A percentile compares a stretch with the other conserved stretches of the same genome.
These are phyloP conservation scores for Argynnis bischoffii DNA, from an alignment of 2,888 invertebrate species.

Conservation along the genomic window DNA sequence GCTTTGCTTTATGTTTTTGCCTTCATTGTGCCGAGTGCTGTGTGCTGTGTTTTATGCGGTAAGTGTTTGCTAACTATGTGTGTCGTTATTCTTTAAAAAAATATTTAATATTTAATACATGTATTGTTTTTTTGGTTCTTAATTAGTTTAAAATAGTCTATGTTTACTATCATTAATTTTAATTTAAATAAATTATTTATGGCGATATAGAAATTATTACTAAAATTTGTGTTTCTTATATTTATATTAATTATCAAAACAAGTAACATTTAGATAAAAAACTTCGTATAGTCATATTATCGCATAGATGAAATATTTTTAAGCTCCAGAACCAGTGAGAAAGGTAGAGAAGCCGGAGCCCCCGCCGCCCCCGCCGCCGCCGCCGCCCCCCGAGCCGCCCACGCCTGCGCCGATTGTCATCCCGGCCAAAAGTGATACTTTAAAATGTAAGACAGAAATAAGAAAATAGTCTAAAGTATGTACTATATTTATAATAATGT, in stretches of 20 bases:
- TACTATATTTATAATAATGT: neutral
- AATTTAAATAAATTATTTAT: neutral
- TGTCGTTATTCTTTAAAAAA: neutral
- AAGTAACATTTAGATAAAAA: neutral
- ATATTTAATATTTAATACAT: too few relatives aligned
- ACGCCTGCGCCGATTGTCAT: constrained; percentile 54
- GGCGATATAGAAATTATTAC: neutral
- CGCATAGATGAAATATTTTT: neutral
- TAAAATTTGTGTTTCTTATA: neutral
- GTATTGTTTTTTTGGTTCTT: neutral
- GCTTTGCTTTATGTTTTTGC: constrained; percentile 17
- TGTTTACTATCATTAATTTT: neutral
- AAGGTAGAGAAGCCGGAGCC: constrained; percentile 39
- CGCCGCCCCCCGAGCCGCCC: constrained; percentile 56
- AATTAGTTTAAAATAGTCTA: too few relatives aligned
- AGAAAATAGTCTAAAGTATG: too few relatives aligned
- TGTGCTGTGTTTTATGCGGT: constrained; percentile 3
- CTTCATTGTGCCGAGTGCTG: neutral
- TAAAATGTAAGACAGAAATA: constrained; percentile 62
- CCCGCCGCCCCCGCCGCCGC: constrained; percentile 56
- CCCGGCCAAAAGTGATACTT: constrained; percentile 57
- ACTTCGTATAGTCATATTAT: neutral
- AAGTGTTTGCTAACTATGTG: constrained; percentile 13
- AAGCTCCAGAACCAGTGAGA: constrained; percentile 42
- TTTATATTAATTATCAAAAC: neutral